Evolutionary conservation across 2,113 vertebrate species (phyloP).

Genomic region (Bungarus multicinctus): DNA sequence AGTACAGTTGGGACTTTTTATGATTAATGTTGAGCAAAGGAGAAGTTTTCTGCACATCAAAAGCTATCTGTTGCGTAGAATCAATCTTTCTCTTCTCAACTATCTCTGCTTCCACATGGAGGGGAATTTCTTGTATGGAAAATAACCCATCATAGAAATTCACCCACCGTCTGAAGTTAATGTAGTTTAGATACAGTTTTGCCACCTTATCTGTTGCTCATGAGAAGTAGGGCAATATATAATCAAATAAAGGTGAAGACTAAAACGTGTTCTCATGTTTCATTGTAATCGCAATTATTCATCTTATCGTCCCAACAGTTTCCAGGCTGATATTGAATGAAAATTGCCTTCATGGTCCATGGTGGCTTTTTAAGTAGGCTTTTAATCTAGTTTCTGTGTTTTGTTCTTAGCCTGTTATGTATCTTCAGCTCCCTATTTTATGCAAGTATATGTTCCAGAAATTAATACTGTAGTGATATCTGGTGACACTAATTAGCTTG

Average conservation of each 20-base stretch:
- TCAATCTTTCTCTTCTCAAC: neutral
- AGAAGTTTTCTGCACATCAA: neutral
- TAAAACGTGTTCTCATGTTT: slow-evolving; percentile 31
- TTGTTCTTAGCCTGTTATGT: slow-evolving; percentile 47
- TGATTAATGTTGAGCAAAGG: neutral
- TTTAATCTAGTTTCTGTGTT: slow-evolving; percentile 46
- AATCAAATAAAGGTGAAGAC: neutral
- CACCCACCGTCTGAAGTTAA: too few species aligned
- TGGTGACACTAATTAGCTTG: slow-evolving; percentile 60
- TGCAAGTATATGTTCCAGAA: slow-evolving; percentile 55
- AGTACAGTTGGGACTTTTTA: neutral
- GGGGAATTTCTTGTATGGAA: neutral
- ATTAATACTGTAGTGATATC: slow-evolving; percentile 59
- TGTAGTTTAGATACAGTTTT: neutral
- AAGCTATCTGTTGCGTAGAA: neutral
- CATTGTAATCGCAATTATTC: slow-evolving; percentile 27
- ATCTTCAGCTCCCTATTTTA: slow-evolving; percentile 56
- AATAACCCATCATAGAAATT: neutral
- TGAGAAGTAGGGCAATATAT: neutral
- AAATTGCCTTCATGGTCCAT: slow-evolving; percentile 33
- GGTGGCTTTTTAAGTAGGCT: slow-evolving; percentile 42
- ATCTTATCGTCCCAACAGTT: slow-evolving; percentile 37
- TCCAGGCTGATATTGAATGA: slow-evolving; percentile 40
- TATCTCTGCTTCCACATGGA: neutral
- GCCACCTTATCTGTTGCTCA: neutral